phyloP scores from a whole-genome alignment of 2,113 vertebrate species.

The Micronisus gabar region DNA sequence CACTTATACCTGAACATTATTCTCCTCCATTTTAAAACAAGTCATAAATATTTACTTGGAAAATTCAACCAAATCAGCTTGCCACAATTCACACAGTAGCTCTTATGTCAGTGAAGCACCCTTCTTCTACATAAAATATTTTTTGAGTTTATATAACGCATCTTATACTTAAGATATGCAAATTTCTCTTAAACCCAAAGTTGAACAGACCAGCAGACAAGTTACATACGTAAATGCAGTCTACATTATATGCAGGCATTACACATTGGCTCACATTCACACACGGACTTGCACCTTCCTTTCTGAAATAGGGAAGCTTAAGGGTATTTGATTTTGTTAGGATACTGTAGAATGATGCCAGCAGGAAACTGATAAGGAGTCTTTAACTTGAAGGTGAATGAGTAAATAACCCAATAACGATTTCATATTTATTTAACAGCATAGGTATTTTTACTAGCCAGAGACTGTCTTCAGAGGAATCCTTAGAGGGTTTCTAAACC shows the following conservation, averaged over 20 bases:
- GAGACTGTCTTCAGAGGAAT: background rate
- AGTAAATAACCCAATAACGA: background rate
- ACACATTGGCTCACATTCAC: background rate
- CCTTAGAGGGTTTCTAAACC: constrained; percentile 30
- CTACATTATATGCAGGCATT: fast-evolving
- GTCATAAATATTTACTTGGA: background rate
- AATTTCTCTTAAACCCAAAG: background rate
- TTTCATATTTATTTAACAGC: background rate
- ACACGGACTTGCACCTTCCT: background rate
- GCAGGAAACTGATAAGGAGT: background rate
- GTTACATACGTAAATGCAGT: background rate
- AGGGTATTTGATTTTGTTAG: background rate
- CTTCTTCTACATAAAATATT: background rate
- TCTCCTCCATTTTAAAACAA: background rate
- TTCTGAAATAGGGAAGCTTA: background rate
- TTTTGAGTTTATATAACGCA: background rate
- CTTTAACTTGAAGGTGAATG: background rate
- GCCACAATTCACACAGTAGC: background rate
- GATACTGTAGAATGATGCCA: background rate
- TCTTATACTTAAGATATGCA: background rate
- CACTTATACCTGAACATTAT: background rate
- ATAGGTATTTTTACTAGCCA: background rate
- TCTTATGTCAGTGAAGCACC: background rate
- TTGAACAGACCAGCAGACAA: background rate
- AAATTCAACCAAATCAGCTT: background rate